phyloP scores from a whole-genome alignment of 1,140 invertebrate genomes.

The Bursaphelenchus mucronatus region DNA sequence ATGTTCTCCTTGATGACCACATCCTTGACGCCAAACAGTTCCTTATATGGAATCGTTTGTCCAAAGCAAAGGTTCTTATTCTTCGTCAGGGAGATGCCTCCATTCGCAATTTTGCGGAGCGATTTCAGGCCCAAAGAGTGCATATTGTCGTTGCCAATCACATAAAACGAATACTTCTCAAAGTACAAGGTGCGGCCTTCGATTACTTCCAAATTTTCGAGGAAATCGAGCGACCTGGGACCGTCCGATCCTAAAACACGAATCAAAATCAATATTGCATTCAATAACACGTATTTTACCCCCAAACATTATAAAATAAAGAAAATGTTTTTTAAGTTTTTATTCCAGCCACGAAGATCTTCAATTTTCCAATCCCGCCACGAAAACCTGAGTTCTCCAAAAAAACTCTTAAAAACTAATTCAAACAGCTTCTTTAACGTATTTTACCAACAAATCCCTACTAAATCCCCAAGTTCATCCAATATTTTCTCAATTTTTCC shows the following conservation, averaged over 20 bases:
- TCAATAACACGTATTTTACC: background rate
- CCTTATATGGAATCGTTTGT: constrained; percentile 34
- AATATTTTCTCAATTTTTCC: no score
- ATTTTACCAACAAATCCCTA: no score
- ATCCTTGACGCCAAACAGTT: constrained; percentile 31
- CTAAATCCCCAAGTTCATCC: no score
- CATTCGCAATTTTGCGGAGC: constrained; percentile 31
- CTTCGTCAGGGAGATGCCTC: constrained; percentile 23
- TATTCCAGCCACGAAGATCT: background rate
- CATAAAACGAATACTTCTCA: constrained; percentile 42
- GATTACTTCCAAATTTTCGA: constrained; percentile 44
- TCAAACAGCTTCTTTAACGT: no score
- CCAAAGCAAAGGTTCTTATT: constrained; percentile 41
- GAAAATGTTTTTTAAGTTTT: background rate
- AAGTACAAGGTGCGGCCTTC: constrained; percentile 37
- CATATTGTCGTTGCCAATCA: constrained; percentile 38
- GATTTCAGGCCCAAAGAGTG: constrained; percentile 37
- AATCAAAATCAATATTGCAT: background rate
- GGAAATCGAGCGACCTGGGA: constrained; percentile 31
- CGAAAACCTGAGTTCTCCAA: no score
- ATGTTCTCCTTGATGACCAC: constrained; percentile 20
- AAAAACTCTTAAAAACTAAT: no score
- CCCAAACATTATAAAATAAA: background rate
- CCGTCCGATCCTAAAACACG: background rate
- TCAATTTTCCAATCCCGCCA: background rate